A percentile compares a stretch with the other conserved stretches of the same genome.
Evolutionary conservation across 2,888 invertebrate genomes (phyloP).

Genomic region (Neuroscelio doddi): DNA sequence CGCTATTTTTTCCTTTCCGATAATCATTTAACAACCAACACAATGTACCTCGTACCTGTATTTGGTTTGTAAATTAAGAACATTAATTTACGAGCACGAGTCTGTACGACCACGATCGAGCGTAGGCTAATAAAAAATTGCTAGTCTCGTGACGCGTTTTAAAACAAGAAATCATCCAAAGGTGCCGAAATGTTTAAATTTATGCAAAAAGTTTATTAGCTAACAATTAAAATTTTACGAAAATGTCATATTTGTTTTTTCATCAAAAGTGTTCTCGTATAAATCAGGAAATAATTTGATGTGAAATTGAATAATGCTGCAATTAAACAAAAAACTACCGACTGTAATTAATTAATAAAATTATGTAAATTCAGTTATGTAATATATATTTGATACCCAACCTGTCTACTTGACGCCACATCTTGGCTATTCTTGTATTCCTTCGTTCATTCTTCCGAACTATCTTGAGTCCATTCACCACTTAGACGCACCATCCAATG

Average conservation of each 20-base stretch:
- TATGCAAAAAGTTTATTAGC: too few species aligned
- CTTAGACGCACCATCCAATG: constrained; percentile 3
- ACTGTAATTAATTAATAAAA: background rate
- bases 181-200: constrained; percentile 28
- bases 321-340: constrained; percentile 6
- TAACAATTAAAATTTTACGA: background rate
- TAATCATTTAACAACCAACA: constrained; percentile 38
- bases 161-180: constrained; percentile 15
- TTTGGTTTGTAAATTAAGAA: constrained; percentile 56
- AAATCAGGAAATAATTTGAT: too few species aligned
- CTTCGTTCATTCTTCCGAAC: constrained; percentile 25
- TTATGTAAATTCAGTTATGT: too few species aligned
- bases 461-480: constrained; percentile 40
- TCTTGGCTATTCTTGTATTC: constrained; percentile 31
- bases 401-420: too few species aligned
- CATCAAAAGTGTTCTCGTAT: too few species aligned
- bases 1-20: constrained; percentile 55
- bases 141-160: constrained; percentile 35
- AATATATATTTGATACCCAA: too few species aligned
- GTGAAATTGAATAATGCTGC: too few species aligned
- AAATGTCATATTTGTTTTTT: too few species aligned
- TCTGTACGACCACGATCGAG: constrained; percentile 18
- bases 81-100: constrained; percentile 49
- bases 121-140: constrained; percentile 34
- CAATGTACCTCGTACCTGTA: constrained; percentile 38